A percentile compares a stretch with the other conserved stretches of the same genome.
Conservation (phyloP, 2,888 invertebrate genomes). For the Hemaris fuciformis region DNA sequence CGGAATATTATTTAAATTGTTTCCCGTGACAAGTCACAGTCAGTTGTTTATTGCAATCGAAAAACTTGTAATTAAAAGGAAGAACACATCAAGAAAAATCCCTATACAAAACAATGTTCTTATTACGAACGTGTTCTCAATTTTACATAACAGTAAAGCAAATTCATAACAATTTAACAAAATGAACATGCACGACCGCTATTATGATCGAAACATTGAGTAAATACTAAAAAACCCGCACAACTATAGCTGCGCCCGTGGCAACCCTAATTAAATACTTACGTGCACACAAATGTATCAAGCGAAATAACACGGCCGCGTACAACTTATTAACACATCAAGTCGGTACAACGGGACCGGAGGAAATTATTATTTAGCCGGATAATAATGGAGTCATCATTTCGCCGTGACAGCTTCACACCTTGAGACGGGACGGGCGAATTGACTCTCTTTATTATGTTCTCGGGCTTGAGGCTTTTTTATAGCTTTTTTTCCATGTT, state of each 20-base stretch:
- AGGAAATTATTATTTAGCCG: constrained; percentile 70
- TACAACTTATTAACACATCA: constrained; percentile 64
- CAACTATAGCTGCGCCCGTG: constrained; percentile 9
- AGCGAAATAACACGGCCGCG: constrained; percentile 41
- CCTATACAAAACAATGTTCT: too few relatives aligned
- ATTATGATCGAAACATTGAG: not conserved
- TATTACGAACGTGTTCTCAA: too few relatives aligned
- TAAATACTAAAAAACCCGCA: constrained; percentile 9
- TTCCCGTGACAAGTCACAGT: too few relatives aligned
- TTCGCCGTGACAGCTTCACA: constrained; percentile 79
- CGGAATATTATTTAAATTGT: too few relatives aligned
- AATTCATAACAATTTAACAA: not conserved
- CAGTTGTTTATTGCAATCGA: too few relatives aligned
- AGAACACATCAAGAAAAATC: too few relatives aligned
- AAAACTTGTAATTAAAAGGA: too few relatives aligned
- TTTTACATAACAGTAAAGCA: too few relatives aligned
- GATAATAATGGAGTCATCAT: constrained; percentile 79
- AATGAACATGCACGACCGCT: not conserved
- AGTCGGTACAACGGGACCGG: constrained; percentile 53
- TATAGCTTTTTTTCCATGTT: constrained; percentile 55
- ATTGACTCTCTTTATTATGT: constrained; percentile 72
- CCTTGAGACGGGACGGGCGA: constrained; percentile 66
- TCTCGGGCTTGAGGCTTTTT: constrained; percentile 42
- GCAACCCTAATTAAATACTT: constrained; percentile 47
- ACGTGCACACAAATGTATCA: constrained; percentile 25